A percentile compares a stretch with the other conserved stretches of the same genome.
Evolutionary conservation across 2,888 invertebrate genomes (phyloP).

Genomic region (Ceraclea dissimilis): DNA sequence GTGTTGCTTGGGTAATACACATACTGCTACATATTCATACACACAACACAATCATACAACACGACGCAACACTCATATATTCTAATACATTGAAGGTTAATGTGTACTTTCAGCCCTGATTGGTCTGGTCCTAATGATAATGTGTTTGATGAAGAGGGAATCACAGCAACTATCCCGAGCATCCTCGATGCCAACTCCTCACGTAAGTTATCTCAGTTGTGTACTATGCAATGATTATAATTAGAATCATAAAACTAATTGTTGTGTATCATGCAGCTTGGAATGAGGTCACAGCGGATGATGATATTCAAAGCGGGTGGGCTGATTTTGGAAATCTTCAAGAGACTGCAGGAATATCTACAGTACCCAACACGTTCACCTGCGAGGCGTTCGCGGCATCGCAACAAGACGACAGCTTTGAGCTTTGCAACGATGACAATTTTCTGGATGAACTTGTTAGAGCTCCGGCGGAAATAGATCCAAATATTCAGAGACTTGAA

Average conservation of each 20-base stretch:
- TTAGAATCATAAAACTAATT: too few species aligned
- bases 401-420: constrained; percentile 7
- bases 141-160: not conserved
- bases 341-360: constrained; percentile 17
- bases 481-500: constrained; percentile 4
- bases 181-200: constrained; percentile 12
- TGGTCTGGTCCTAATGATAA: constrained; percentile 7
- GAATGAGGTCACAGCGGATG: constrained; percentile 12
- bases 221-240: too few species aligned
- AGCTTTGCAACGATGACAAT: not conserved
- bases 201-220: constrained; percentile 12
- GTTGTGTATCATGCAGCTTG: constrained; percentile 16
- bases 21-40: too few species aligned
- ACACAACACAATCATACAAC: too few species aligned
- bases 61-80: too few species aligned
- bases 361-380: constrained; percentile 16
- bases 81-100: too few species aligned
- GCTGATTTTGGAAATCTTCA: constrained; percentile 23
- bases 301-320: constrained; percentile 21
- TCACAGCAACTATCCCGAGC: constrained; percentile 1
- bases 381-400: constrained; percentile 19
- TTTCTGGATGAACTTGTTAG: not conserved
- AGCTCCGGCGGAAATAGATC: not conserved
- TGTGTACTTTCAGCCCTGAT: constrained; percentile 16
- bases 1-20: too few species aligned